Percentiles rank a stretch among this genome's conserved stretches.
phyloP scores from a whole-genome alignment of 2,113 vertebrate genomes.

The Apodemus sylvaticus region DNA sequence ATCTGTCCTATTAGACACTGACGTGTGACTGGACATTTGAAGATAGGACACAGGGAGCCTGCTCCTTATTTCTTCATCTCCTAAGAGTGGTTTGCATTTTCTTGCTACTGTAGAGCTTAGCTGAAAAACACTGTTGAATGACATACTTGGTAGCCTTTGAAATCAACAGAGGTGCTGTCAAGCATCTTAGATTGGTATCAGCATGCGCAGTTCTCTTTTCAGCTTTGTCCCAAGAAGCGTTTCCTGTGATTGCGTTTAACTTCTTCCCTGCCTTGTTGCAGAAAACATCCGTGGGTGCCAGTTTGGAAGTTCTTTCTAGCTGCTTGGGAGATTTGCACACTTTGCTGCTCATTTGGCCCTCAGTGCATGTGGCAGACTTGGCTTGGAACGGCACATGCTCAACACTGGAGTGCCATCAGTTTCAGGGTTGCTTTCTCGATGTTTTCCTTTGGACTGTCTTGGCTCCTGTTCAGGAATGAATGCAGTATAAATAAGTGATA shows the following conservation, averaged over 20 bases:
- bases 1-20: conserved; percentile 39
- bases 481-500: conserved; percentile 12
- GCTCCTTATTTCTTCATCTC: conserved; percentile 12
- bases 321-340: conserved; percentile 35
- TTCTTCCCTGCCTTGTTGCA: conserved; percentile 35
- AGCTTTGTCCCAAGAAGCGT: conserved; percentile 21
- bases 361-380: background rate
- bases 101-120: conserved; percentile 8
- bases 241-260: conserved; percentile 17
- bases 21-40: conserved; percentile 50
- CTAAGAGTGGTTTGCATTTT: conserved; percentile 44
- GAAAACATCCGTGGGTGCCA: conserved; percentile 24
- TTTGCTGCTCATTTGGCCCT: conserved; percentile 22
- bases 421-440: background rate
- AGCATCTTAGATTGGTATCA: background rate
- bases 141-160: conserved; percentile 32
- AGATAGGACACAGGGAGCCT: background rate
- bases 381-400: conserved; percentile 6
- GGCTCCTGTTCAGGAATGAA: conserved; percentile 33
- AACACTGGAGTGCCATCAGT: background rate
- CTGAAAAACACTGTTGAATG: conserved; percentile 13
- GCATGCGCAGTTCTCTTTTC: conserved; percentile 32
- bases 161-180: conserved; percentile 40
- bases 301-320: conserved; percentile 33
- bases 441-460: conserved; percentile 23